Base-by-base conservation (phyloP, 2,888 invertebrate genomes). In the Drosophila pegasa region DNA sequence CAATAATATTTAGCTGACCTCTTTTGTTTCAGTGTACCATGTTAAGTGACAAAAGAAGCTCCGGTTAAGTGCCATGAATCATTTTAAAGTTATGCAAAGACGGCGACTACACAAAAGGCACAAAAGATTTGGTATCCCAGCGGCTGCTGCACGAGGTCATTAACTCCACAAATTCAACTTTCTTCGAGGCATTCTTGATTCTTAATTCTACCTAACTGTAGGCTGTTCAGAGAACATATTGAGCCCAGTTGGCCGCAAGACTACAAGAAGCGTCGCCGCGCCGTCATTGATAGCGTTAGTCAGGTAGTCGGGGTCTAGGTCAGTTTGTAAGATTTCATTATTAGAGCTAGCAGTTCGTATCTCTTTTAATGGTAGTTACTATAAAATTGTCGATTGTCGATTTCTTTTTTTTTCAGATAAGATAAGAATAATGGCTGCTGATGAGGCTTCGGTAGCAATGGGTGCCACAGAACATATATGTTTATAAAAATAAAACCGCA, bases 31-130 rank as follows among this genome's bases (percentile, higher is more conserved):
- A 64, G 57, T 59, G 41, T 51, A 41, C 22, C 41, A 55, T 12
- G 45, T 71, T 48, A 68, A 75, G 76, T 58, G 71, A 85, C 83
- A 88, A 88, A 76, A 78, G 43, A 68, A 55, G 59, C 62, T 29
- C n/a, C 63, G 68, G 47, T 69, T 75, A 87, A 80, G 60, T 74
- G 67, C 14, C 66, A 52, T 85, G 87, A 88, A 64, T 88, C 88
- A 88, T 76, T 64, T 58, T n/a, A 55, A 73, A 73, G 81, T 66
- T 72, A 71, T 79, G 66, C 67, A 51, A 43, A 56, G 31, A 37
- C 40, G 20, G n/a, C 59, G 48, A 18, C 35, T 65, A 59, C n/a
- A 65, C 56, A 56, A 50, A 35, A 50, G n/a, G 71, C 65, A 74
- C 79, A 71, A 60, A 64, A 58, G 60, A 63, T 62, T 79, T 63